Evolutionary conservation across 2,797 vertebrate genomes (phyloP).

Genomic region (Pygocentrus nattereri): DNA sequence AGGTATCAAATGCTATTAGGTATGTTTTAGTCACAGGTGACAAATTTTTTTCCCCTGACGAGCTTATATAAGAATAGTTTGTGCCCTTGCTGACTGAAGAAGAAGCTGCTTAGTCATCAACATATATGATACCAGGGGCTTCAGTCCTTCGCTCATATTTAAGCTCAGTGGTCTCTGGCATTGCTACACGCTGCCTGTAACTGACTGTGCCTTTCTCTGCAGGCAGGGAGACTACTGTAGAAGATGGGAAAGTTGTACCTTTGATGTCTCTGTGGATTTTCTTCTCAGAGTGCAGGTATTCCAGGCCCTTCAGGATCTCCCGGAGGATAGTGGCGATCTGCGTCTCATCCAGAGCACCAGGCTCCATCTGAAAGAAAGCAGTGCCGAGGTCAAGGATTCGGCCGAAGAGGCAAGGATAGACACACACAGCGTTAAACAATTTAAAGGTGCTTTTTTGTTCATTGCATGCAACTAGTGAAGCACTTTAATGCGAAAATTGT

Average conservation of each 20-base stretch:
- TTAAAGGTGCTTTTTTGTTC: too few relatives aligned
- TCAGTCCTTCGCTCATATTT: background rate
- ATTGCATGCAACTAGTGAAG: too few relatives aligned
- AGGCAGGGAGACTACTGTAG: background rate
- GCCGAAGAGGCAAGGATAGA: background rate
- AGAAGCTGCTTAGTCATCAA: background rate
- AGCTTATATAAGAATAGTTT: background rate
- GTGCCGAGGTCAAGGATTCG: background rate
- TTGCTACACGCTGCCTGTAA: background rate
- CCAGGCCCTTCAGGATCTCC: conserved; percentile 97
- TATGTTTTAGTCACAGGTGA: too few relatives aligned
- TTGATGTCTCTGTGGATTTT: conserved; percentile 99
- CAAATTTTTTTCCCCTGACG: too few relatives aligned
- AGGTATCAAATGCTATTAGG: too few relatives aligned
- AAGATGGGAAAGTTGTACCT: conserved; percentile 73
- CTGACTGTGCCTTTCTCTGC: background rate
- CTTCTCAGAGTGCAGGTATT: conserved; percentile 98
- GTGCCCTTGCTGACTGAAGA: background rate
- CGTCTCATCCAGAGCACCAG: conserved; percentile 92
- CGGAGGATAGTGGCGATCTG: conserved; percentile 97
- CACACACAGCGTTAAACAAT: background rate
- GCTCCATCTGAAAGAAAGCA: conserved; percentile 87
- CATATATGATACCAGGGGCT: background rate
- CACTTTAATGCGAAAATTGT: too few relatives aligned
- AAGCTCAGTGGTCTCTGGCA: conserved; percentile 40